Percentiles rank a stretch among this genome's conserved stretches.
Conservation (phyloP, 2,888 invertebrate genomes). For the Folsomia candida region DNA sequence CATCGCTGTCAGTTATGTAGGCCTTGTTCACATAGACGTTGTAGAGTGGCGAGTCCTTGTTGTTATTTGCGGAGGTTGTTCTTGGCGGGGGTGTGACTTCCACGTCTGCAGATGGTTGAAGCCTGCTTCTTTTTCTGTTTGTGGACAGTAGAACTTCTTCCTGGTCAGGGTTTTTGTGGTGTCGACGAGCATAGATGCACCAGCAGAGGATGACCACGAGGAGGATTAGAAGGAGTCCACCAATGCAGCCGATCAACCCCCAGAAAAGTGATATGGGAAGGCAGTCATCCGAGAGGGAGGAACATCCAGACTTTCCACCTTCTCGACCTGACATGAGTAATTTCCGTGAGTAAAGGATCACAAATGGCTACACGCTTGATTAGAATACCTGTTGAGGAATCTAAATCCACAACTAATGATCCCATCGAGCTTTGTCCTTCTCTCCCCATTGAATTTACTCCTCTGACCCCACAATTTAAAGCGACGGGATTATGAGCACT, state of each 20-base stretch:
- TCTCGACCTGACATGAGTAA: background rate
- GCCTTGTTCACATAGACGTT: conserved; percentile 37
- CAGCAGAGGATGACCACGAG: conserved; percentile 19
- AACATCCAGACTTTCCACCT: background rate
- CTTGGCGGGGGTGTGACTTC: background rate
- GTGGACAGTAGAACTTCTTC: conserved; percentile 6
- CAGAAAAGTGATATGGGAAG: conserved; percentile 39
- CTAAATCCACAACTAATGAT: background rate
- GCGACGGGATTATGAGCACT: background rate
- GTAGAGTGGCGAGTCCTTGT: conserved; percentile 22
- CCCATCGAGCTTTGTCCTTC: conserved; percentile 19
- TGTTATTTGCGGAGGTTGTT: background rate
- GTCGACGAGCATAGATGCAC: conserved; percentile 6
- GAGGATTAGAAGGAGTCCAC: conserved; percentile 22
- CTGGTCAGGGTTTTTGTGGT: background rate
- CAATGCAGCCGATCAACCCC: conserved; percentile 36
- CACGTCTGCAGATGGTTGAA: background rate
- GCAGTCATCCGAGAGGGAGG: conserved; percentile 31
- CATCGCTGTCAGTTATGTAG: conserved; percentile 35
- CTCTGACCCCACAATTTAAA: conserved; percentile 26
- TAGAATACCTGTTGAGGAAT: too few species aligned
- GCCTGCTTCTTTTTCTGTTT: background rate
- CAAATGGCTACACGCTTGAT: too few species aligned
- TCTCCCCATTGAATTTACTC: conserved; percentile 18
- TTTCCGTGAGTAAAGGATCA: too few species aligned